Base-by-base conservation (phyloP, 1,140 invertebrate species). In the Meloidogyne exigua region DNA sequence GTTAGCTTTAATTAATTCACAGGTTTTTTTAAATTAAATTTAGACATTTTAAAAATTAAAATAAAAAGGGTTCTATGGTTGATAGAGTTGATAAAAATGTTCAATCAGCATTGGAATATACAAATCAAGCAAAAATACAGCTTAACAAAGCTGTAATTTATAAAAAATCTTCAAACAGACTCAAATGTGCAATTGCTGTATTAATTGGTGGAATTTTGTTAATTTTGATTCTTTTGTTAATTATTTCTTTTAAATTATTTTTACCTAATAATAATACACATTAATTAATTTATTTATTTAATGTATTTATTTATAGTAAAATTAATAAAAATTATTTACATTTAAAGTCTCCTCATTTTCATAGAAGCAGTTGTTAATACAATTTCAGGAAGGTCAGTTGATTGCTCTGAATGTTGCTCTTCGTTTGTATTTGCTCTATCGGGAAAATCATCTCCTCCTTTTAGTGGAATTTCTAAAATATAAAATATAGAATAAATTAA, bases 1-100 rank as follows among this genome's bases (percentile, higher is more conserved):
- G 42, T 67, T 72, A n/a, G 62, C 67, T 25, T 63, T 82, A 23
- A 75, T 84, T 21, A 44, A 75, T 44, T 62, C 57, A 13, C 79
- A 80, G 76, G 79, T 80, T 2, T 57, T 32, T 32, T 32, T 32
- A 7, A 32, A 39, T 39, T 39, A 39, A 39, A 39, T 39, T 39
- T 39, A 10, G 36, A 39, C 36, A 7, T 39, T 39, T 39, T 39
- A 10, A 39, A 39, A 32, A 32, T 3, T 39, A 39, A 39, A 44
- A 44, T 12, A 3, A 32, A 32, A 62, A 73, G 72, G 57, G 57
- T 65, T 36, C 39, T 7, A 25, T 73, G 12, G 72, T 73, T 21
- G 57, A 73, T n/a, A 15, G 28, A 21, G 65, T 73, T 39, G 72
- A 66, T 13, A 57, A 28, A 18, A 65, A 73, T 64, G 25, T 73